Percentiles rank a stretch among this genome's conserved stretches.
Conservation (phyloP, 2,888 invertebrate genomes). For the Trimorus sp. region DNA sequence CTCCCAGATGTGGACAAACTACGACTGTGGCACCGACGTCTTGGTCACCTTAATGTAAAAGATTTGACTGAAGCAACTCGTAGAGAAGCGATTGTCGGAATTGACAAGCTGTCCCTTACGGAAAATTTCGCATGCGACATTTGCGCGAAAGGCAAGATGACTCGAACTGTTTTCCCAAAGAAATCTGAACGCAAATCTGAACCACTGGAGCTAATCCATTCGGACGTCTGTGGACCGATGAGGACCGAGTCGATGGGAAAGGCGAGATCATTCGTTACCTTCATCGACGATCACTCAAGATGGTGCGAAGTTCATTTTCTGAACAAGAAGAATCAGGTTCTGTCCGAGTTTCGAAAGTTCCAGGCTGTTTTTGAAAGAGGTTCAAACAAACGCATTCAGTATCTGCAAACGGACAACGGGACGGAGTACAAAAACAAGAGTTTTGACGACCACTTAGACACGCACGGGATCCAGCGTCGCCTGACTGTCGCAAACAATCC, state of each 20-base stretch:
- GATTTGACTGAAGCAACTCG: too few relatives aligned
- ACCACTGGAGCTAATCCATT: background rate
- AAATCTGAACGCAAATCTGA: background rate
- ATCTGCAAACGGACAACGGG: slow-evolving; percentile 9
- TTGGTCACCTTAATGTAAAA: too few relatives aligned
- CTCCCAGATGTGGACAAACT: too few relatives aligned
- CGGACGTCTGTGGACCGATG: background rate
- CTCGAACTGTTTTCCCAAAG: background rate
- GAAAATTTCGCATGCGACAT: background rate
- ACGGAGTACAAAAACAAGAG: background rate
- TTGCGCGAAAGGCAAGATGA: slow-evolving; percentile 1
- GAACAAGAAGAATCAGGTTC: slow-evolving; percentile 1
- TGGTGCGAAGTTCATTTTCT: background rate
- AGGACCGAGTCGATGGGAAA: slow-evolving; percentile 2
- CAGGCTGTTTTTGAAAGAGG: background rate
- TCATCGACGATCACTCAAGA: background rate
- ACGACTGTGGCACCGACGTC: too few relatives aligned
- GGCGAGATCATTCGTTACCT: slow-evolving; percentile 2
- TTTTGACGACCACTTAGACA: background rate
- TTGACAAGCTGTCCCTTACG: background rate
- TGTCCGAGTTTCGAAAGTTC: background rate
- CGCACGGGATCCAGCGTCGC: background rate
- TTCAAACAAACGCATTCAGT: background rate
- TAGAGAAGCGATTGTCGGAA: background rate
- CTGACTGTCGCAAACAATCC: background rate